Base-by-base conservation (phyloP, 2,113 vertebrate species). In the Aegithalos caudatus region DNA sequence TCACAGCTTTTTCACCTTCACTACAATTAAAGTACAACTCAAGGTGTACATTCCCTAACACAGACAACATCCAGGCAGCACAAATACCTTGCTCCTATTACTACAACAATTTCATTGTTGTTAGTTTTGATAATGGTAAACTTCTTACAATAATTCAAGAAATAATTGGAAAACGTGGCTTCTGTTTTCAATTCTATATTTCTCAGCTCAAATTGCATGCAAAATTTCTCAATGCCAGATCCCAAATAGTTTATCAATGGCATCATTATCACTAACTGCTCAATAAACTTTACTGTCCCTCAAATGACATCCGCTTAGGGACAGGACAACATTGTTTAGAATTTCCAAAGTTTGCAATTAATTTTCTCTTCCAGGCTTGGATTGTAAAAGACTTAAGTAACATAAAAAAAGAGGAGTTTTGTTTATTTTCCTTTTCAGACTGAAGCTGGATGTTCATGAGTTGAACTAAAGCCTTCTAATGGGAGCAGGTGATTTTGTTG, bases 181-280 rank as follows among this genome's bases (percentile, higher is more conserved):
- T 71, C 67, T 86, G 57, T 51, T 93, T 73, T 78, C 53, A 93
- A 71, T 56, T 90, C 79, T 31, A 0, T 66, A 88, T 90, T 92
- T 91, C 56, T 72, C 44, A 76, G 65, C 54, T 29, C 69, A 35
- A 44, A 84, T 8, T 81, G 53, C 53, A 83, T 5, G 42, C 48
- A 91, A 76, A 53, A 73, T 83, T 81, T 93, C 71, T 86, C 56
- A 92, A 0, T 21, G 42, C 35, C n/a, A 66, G 64, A 80, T 73
- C 83, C 64, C 47, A 96, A 88, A 95, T 94, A 90, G 33, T 92
- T 94, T 78, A 88, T 78, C 80, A 60, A 83, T 81, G 38, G 27
- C 54, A 88, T 95, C 76, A 92, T 62, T 83, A 86, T 73, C 74
- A 64, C 61, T 42, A 88, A 77, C 38, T 82, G 53, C 71, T 90